Percentiles rank a stretch among this genome's conserved stretches.
Conservation (phyloP, 2,113 vertebrate genomes). For the Paracyprichromis sp. region DNA sequence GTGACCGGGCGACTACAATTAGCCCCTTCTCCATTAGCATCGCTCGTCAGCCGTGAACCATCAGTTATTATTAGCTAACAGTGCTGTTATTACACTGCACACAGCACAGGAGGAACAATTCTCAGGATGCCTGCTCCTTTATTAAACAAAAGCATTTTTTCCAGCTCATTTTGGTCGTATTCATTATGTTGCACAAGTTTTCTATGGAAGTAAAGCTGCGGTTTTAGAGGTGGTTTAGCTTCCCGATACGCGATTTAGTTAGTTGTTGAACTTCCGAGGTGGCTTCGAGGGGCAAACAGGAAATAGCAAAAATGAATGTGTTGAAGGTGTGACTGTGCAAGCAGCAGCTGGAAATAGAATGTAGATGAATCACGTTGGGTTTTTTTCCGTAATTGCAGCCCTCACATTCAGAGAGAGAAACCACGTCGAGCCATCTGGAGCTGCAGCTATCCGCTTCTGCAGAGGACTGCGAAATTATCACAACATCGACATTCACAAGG, state of each 20-base stretch:
- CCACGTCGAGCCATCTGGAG: slow-evolving; percentile 13
- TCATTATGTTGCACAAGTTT: not conserved
- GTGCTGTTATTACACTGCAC: not conserved
- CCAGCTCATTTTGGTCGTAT: not conserved
- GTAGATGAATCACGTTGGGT: slow-evolving; percentile 5
- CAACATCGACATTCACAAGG: not conserved
- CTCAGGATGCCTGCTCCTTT: not conserved
- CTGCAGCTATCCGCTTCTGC: not conserved
- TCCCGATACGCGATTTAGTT: not conserved
- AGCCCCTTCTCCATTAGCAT: slow-evolving; percentile 53
- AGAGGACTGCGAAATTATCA: not conserved
- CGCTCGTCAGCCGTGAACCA: slow-evolving; percentile 45
- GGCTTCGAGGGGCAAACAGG: not conserved
- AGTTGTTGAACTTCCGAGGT: not conserved
- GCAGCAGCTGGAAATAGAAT: slow-evolving; percentile 46
- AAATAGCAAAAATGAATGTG: not conserved
- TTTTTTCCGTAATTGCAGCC: slow-evolving; percentile 21
- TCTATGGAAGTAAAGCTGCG: not conserved
- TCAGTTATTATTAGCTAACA: slow-evolving; percentile 53
- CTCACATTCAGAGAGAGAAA: not conserved
- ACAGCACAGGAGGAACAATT: not conserved
- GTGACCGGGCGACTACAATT: slow-evolving; percentile 49
- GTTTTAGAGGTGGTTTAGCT: not conserved
- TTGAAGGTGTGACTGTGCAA: slow-evolving; percentile 7
- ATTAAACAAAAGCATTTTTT: not conserved